These are phyloP conservation scores for Microtus oregoni DNA, from an alignment of 2,113 vertebrate species.

Conservation along the genomic window DNA sequence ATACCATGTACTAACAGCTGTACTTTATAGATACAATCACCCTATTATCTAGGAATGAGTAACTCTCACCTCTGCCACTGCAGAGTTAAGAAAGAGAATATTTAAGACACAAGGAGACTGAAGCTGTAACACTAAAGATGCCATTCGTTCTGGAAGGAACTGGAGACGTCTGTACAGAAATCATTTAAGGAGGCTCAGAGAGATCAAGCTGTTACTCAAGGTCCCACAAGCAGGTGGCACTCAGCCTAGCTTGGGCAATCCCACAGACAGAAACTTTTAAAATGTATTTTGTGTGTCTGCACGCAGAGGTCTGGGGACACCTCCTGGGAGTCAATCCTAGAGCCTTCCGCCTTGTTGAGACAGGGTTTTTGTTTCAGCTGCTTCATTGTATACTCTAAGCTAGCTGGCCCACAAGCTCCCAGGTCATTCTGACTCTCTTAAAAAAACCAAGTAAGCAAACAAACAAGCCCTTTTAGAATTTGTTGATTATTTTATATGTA, in stretches of 20 bases:
- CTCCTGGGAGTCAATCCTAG: not conserved
- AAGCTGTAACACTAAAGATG: not conserved
- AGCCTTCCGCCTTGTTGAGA: not conserved
- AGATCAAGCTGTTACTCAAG: slow-evolving; percentile 15
- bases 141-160: not conserved
- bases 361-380: not conserved
- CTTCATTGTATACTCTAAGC: not conserved
- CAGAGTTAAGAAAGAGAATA: slow-evolving; percentile 2
- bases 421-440: not conserved
- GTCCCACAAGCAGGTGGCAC: not conserved
- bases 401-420: not conserved
- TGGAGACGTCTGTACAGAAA: not conserved
- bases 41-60: not conserved
- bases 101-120: not conserved
- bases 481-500: not conserved
- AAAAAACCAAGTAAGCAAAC: not conserved
- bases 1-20: not conserved
- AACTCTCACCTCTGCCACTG: not conserved
- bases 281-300: not conserved
- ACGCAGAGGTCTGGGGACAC: not conserved
- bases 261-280: not conserved
- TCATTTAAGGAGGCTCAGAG: slow-evolving; percentile 11
- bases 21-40: not conserved
- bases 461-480: not conserved
- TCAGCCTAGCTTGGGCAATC: not conserved